These are phyloP conservation scores for Noctilio leporinus DNA, from an alignment of 2,113 vertebrate genomes.

Conservation along the genomic window DNA sequence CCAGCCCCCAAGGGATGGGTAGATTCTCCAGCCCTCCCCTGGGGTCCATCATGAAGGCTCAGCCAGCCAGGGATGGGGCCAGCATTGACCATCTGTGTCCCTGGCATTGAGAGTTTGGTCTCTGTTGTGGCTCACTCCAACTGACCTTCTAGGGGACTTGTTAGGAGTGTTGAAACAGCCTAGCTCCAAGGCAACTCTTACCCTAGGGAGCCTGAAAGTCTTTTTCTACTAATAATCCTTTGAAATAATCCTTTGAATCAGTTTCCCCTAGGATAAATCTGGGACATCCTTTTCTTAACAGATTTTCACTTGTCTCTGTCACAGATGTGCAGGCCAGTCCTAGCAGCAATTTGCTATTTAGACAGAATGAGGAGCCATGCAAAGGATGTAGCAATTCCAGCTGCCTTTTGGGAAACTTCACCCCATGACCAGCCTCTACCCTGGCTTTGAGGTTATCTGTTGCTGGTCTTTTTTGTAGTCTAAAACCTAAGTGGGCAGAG, in stretches of 20 bases:
- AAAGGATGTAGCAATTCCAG: conserved; percentile 19
- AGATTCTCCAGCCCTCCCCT: background rate
- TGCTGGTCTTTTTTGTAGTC: background rate
- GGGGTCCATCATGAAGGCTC: background rate
- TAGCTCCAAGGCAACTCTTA: conserved; percentile 34
- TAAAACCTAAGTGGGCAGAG: background rate
- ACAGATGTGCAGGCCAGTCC: background rate
- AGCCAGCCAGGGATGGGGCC: background rate
- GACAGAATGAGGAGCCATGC: conserved; percentile 35
- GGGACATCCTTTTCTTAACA: conserved; percentile 38
- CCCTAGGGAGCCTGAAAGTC: conserved; percentile 41
- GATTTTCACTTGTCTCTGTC: conserved; percentile 54
- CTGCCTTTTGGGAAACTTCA: conserved; percentile 2
- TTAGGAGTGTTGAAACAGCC: conserved; percentile 57
- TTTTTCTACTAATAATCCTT: conserved; percentile 62
- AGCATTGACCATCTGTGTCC: background rate
- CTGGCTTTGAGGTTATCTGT: background rate
- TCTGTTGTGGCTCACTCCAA: conserved; percentile 4
- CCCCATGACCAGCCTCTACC: background rate
- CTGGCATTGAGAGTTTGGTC: background rate
- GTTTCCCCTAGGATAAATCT: conserved; percentile 37
- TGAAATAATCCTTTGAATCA: conserved; percentile 68
- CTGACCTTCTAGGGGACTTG: conserved; percentile 42
- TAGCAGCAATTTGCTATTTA: conserved; percentile 13
- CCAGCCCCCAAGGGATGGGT: background rate